phyloP scores from a whole-genome alignment of 2,888 invertebrate genomes.

The Epirrhoe tristata region DNA sequence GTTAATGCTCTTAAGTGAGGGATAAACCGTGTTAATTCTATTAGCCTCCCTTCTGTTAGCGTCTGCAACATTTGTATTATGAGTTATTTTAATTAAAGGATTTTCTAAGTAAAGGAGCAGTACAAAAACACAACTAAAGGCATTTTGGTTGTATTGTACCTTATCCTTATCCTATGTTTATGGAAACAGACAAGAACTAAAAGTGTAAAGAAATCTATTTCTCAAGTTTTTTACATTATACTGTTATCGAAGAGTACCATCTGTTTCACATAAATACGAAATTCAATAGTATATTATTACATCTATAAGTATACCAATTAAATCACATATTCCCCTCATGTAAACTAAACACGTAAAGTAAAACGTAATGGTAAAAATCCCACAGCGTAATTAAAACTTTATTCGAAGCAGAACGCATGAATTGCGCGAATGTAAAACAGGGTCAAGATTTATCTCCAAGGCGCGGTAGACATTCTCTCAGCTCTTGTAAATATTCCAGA shows the following conservation, averaged over 20 bases:
- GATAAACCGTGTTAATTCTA: conserved; percentile 42
- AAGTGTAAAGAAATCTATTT: too few species aligned
- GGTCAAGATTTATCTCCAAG: too few species aligned
- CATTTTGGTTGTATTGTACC: neutral
- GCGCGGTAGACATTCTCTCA: too few species aligned
- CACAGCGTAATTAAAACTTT: conserved; percentile 9
- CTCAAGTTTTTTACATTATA: too few species aligned
- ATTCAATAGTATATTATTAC: too few species aligned
- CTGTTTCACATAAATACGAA: too few species aligned
- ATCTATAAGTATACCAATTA: too few species aligned
- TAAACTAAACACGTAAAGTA: neutral
- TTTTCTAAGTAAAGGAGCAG: conserved; percentile 15
- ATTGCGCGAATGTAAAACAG: neutral
- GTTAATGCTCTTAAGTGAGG: conserved; percentile 39
- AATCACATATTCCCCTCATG: neutral
- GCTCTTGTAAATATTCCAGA: too few species aligned
- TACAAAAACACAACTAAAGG: neutral
- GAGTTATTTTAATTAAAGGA: conserved; percentile 16
- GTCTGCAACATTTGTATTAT: conserved; percentile 1
- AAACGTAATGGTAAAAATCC: neutral
- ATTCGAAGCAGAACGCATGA: neutral
- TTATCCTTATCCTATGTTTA: too few species aligned
- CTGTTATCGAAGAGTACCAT: too few species aligned
- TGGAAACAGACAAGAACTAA: too few species aligned
- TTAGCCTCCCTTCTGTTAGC: conserved; percentile 26